Percentiles rank a stretch among this genome's conserved stretches.
These are phyloP conservation scores for Harpagoxenus sublaevis DNA, from an alignment of 2,888 invertebrate species.

Conservation along the genomic window DNA sequence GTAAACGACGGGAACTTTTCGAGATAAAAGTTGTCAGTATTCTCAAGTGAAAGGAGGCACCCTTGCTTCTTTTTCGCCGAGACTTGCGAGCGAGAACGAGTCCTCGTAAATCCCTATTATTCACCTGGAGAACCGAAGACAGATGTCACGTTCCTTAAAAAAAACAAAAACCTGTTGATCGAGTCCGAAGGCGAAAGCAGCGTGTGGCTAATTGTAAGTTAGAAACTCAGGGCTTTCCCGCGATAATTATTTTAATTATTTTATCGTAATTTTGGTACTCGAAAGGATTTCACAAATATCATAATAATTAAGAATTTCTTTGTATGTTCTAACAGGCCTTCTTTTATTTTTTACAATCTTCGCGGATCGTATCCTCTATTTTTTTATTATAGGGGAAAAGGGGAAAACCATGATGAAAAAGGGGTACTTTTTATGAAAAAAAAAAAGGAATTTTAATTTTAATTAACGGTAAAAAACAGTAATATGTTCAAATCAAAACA, in stretches of 20 bases:
- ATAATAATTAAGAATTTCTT: too few species aligned
- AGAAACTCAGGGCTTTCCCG: not conserved
- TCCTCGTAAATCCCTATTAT: constrained; percentile 70
- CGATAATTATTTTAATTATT: constrained; percentile 26
- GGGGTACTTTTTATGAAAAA: too few species aligned
- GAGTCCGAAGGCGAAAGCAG: constrained; percentile 11
- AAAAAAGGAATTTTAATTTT: too few species aligned
- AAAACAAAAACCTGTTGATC: constrained; percentile 66
- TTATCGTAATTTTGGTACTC: too few species aligned
- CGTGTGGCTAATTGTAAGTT: not conserved
- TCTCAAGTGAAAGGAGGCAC: constrained; percentile 51
- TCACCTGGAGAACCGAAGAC: constrained; percentile 65
- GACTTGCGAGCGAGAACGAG: constrained; percentile 61
- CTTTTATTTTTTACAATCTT: too few species aligned
- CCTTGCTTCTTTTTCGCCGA: constrained; percentile 1
- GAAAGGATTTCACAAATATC: too few species aligned
- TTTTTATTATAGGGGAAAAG: too few species aligned
- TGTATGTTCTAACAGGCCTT: too few species aligned
- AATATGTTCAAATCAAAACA: too few species aligned
- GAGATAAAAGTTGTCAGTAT: constrained; percentile 53
- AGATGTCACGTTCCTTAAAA: constrained; percentile 63
- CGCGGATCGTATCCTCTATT: too few species aligned
- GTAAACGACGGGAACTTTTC: constrained; percentile 44
- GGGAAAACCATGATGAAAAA: too few species aligned
- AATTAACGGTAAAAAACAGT: too few species aligned